Percentiles rank a stretch among this genome's conserved stretches.
These are phyloP conservation scores for Musca vetustissima DNA, from an alignment of 1,140 invertebrate species.

Conservation along the genomic window DNA sequence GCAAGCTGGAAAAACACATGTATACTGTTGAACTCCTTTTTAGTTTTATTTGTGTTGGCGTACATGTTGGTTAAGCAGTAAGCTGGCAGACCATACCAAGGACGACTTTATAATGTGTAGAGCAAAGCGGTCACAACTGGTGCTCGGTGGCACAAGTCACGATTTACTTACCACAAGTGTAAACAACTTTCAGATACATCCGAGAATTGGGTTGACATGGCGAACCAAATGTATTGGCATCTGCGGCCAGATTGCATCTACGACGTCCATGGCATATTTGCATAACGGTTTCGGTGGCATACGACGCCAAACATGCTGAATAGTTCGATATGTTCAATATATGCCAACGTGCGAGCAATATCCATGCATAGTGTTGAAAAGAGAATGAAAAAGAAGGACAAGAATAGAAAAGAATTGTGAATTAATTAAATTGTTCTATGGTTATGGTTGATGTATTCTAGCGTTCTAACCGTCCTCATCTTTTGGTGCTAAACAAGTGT, in stretches of 20 bases:
- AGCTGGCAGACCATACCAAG: background rate
- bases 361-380: background rate
- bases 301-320: constrained; percentile 82
- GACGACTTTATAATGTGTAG: background rate
- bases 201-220: constrained; percentile 80
- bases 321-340: constrained; percentile 34
- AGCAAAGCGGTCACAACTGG: background rate
- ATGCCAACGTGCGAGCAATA: background rate
- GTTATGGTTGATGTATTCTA: background rate
- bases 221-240: constrained; percentile 81
- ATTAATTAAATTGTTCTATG: constrained; percentile 18
- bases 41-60: too few species aligned
- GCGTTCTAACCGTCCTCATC: too few species aligned
- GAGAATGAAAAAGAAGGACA: background rate
- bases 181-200: constrained; percentile 89
- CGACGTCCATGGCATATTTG: constrained; percentile 86
- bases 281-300: constrained; percentile 87
- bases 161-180: constrained; percentile 85
- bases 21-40: too few species aligned
- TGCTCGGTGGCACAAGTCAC: constrained; percentile 1
- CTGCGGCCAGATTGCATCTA: constrained; percentile 77
- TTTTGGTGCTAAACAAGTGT: too few species aligned
- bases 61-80: too few species aligned
- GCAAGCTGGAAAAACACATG: too few species aligned
- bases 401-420: constrained; percentile 10